Base-by-base conservation (phyloP, 2,888 invertebrate genomes). In the Nowickia ferox region DNA sequence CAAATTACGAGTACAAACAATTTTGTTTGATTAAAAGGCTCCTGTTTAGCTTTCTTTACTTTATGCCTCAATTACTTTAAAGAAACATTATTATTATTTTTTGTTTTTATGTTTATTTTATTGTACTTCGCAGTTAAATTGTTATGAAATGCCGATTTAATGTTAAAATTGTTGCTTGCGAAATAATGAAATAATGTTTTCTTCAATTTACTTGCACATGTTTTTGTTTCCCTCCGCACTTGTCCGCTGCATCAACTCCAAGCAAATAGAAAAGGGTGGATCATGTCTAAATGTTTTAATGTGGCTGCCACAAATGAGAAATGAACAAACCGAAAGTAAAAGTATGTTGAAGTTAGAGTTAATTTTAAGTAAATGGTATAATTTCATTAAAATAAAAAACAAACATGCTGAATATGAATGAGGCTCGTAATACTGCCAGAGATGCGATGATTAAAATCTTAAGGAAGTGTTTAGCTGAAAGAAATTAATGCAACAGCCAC, bases 291-390 rank as follows among this genome's bases (percentile, higher is more conserved):
- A 53, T 61, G 59, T 48, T 38, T 51, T 61, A n/a, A 42, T 51
- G 57, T 59, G 48, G 38, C 40, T 48, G 77, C 68, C 42, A 61
- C 51, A 78, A 69, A 53, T 63, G 46, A 42, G 19, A 63, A 79
- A 71, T 55, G 17, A 55, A 55, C 22, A 19, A 75, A 53, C 66
- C 44, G 66, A 84, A 84, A 80, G 84, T 84, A 84, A 84, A 76
- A 84, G 80, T 84, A 46, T 80, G 78, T 71, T 44, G 19, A 53
- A 84, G 79, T 79, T 72, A 76, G 13, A 80, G 51, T 80, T 80
- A 80, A 84, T 68, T 78, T 84, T 6, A 61, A 57, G 57, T 19
- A 65, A 77, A 40, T 71, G 22, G 17, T 53, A 38, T 75, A 63
- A 69, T 53, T 69, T 42, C 17, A 42, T 69, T 69, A 44, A 51